phyloP scores from a whole-genome alignment of 2,797 vertebrate genomes.

The Champsocephalus esox region DNA sequence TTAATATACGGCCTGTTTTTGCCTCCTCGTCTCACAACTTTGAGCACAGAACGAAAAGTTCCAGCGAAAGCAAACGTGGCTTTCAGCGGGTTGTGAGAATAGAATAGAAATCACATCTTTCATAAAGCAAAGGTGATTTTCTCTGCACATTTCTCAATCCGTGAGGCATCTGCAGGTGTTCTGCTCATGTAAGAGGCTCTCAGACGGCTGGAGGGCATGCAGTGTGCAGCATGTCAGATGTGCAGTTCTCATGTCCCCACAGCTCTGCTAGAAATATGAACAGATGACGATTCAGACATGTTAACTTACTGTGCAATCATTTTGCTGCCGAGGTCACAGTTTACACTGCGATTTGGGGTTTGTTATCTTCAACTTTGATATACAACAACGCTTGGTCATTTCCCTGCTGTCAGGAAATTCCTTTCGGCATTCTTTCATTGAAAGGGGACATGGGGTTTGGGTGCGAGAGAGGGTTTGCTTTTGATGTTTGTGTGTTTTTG shows the following conservation, averaged over 20 bases:
- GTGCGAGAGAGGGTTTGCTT: slow-evolving; percentile 52
- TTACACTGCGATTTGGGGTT: slow-evolving; percentile 41
- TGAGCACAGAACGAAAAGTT: slow-evolving; percentile 5
- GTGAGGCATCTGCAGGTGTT: slow-evolving; percentile 70
- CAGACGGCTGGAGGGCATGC: slow-evolving; percentile 54
- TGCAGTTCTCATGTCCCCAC: slow-evolving; percentile 45
- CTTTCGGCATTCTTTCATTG: slow-evolving; percentile 71
- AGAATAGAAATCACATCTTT: slow-evolving; percentile 41
- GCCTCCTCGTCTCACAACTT: slow-evolving; percentile 4
- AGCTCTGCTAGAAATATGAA: slow-evolving; percentile 10
- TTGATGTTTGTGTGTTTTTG: slow-evolving; percentile 44
- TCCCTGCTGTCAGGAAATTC: slow-evolving; percentile 78
- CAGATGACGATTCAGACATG: slow-evolving; percentile 42
- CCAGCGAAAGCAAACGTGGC: slow-evolving; percentile 9
- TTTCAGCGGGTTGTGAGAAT: slow-evolving; percentile 13
- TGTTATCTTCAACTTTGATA: slow-evolving; percentile 53
- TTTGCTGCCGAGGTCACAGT: slow-evolving; percentile 40
- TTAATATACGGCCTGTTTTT: no score
- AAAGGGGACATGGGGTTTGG: slow-evolving; percentile 64
- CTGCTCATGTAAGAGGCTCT: slow-evolving; percentile 23
- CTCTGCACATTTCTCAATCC: slow-evolving; percentile 53
- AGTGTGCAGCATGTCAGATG: slow-evolving; percentile 47
- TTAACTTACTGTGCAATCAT: slow-evolving; percentile 17
- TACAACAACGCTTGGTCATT: slow-evolving; percentile 54
- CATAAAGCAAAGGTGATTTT: slow-evolving; percentile 54